phyloP scores from a whole-genome alignment of 2,113 vertebrate genomes.

The Petroica traversi region DNA sequence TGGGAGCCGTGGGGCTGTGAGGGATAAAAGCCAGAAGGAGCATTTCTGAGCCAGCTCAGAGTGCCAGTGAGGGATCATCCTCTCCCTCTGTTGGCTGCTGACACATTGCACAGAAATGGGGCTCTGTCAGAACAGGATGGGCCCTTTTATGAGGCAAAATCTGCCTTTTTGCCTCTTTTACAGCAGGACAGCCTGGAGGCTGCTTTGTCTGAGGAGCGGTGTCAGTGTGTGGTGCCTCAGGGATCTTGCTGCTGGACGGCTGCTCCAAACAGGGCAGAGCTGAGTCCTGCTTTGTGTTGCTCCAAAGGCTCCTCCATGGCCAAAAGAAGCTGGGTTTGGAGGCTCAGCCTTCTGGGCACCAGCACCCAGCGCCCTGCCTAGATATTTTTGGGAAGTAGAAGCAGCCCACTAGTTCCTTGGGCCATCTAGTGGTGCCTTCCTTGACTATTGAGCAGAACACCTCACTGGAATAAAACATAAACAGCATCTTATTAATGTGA shows the following conservation, averaged over 20 bases:
- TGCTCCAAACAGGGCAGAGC: neutral
- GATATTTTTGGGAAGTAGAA: neutral
- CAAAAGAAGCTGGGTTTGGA: neutral
- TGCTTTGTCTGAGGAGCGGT: neutral
- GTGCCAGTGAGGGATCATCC: neutral
- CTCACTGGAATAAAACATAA: neutral
- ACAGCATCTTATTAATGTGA: neutral
- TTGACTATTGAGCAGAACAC: neutral
- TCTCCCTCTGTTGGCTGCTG: neutral
- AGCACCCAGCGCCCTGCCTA: fast-evolving
- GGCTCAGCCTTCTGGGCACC: fast-evolving
- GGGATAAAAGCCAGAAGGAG: neutral
- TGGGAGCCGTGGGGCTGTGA: neutral
- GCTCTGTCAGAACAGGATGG: neutral
- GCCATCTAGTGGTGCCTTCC: slow-evolving; percentile 27
- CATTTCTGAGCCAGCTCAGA: neutral
- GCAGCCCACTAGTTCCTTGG: neutral
- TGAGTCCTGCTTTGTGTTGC: neutral
- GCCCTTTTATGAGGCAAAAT: neutral
- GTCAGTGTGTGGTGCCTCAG: neutral
- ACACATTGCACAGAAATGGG: neutral
- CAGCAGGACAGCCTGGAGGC: fast-evolving
- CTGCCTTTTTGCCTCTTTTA: neutral
- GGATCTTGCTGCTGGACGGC: neutral
- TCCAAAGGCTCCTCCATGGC: neutral